Evolutionary conservation across 1,140 invertebrate genomes (phyloP).

Genomic region (Aporrectodea caliginosa): DNA sequence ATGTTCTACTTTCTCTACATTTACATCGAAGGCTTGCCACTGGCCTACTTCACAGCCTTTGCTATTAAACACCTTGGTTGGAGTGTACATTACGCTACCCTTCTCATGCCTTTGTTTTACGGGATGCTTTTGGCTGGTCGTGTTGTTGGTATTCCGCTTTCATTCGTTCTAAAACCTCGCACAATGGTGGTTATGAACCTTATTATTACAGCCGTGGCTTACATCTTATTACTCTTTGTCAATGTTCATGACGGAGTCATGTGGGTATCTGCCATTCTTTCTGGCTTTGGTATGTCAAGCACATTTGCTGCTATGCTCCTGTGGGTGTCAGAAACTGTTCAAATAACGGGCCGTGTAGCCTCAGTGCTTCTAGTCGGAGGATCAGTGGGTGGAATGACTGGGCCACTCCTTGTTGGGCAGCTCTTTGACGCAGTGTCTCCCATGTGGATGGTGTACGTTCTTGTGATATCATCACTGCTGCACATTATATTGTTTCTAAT

Average conservation of each 20-base stretch:
- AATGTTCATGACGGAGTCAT: background rate
- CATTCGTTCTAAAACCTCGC: background rate
- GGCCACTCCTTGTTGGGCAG: background rate
- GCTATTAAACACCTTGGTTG: constrained; percentile 11
- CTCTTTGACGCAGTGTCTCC: background rate
- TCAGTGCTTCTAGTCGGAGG: constrained; percentile 9
- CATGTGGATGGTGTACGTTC: constrained; percentile 15
- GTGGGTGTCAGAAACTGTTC: constrained; percentile 15
- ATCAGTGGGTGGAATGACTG: constrained; percentile 1
- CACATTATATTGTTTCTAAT: constrained; percentile 12
- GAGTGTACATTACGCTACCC: background rate
- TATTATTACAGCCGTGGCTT: background rate
- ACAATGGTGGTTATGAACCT: constrained; percentile 15
- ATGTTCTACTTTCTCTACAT: background rate
- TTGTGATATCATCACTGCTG: background rate
- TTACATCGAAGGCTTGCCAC: constrained; percentile 8
- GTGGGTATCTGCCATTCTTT: background rate
- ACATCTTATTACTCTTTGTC: background rate
- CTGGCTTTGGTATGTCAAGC: constrained; percentile 15
- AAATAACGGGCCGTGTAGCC: background rate
- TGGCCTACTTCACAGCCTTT: constrained; percentile 7
- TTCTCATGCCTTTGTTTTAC: background rate
- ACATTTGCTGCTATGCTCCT: constrained; percentile 16
- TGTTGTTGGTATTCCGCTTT: background rate
- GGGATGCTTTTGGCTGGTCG: background rate